Percentiles rank a stretch among this genome's conserved stretches.
phyloP scores from a whole-genome alignment of 2,113 vertebrate species.

The Ascaphus truei region DNA sequence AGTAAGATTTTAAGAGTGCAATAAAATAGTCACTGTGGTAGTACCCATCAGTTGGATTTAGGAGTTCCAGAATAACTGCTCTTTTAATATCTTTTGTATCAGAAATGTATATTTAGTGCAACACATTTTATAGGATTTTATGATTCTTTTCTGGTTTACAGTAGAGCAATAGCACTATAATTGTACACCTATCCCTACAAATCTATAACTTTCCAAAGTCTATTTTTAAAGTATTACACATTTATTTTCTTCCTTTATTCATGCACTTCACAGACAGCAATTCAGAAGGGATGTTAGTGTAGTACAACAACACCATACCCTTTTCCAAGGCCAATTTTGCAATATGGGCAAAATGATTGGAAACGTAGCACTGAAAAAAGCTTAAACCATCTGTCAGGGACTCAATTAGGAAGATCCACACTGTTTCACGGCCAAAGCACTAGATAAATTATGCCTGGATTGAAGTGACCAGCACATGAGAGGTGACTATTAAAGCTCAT shows the following conservation, averaged over 20 bases:
- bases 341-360: constrained; percentile 71
- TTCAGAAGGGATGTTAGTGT: constrained; percentile 62
- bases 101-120: constrained; percentile 26
- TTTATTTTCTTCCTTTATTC: constrained; percentile 54
- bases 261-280: constrained; percentile 66
- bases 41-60: constrained; percentile 44
- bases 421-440: constrained; percentile 66
- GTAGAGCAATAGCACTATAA: neutral
- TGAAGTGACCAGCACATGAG: constrained; percentile 57
- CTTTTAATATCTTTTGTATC: constrained; percentile 38
- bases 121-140: constrained; percentile 1
- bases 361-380: constrained; percentile 64
- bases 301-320: constrained; percentile 69
- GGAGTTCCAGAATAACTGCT: constrained; percentile 44
- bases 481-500: constrained; percentile 60
- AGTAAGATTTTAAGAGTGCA: constrained; percentile 41
- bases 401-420: constrained; percentile 68
- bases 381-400: constrained; percentile 77
- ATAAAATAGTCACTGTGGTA: constrained; percentile 41
- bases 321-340: constrained; percentile 76
- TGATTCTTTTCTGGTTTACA: constrained; percentile 1
- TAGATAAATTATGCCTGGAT: constrained; percentile 68
- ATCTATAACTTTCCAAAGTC: constrained; percentile 41
- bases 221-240: constrained; percentile 44
- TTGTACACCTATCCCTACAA: neutral